Evolutionary conservation across 2,797 vertebrate genomes (phyloP).

Genomic region (Pachyuromys duprasi): DNA sequence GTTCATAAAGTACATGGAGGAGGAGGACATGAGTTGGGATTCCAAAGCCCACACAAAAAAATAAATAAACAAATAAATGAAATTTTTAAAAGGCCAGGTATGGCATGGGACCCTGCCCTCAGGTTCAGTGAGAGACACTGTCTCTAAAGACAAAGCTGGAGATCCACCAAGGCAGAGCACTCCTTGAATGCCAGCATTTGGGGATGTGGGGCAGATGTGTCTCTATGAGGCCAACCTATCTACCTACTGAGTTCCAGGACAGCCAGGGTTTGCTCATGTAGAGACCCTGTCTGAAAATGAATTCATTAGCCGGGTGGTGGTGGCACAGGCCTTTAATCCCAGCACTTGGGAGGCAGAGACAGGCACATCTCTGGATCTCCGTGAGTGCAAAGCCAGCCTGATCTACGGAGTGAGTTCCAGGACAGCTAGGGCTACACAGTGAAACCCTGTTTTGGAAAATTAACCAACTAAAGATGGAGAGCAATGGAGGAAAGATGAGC

Average conservation of each 20-base stretch:
- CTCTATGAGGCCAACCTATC: not conserved
- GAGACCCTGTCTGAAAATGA: not conserved
- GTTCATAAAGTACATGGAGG: not conserved
- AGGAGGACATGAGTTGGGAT: not conserved
- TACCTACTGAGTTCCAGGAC: not conserved
- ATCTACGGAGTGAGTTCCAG: not conserved
- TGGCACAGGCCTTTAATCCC: not conserved
- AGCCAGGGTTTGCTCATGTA: not conserved
- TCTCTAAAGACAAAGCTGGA: not conserved
- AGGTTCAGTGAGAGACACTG: not conserved
- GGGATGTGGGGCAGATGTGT: not conserved
- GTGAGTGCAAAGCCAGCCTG: not conserved
- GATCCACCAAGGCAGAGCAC: not conserved
- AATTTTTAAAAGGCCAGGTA: not conserved
- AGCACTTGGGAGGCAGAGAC: not conserved
- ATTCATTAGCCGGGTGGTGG: not conserved
- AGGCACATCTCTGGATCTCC: not conserved
- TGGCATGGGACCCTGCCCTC: not conserved
- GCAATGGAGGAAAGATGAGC: not conserved
- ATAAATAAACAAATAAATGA: no score
- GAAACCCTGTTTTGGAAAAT: not conserved
- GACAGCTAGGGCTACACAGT: not conserved
- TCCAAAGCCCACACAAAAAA: not conserved
- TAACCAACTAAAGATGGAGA: not conserved
- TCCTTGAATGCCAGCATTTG: not conserved